Evolutionary conservation across 2,113 vertebrate species (phyloP).

Genomic region (Toxotes chatareus): DNA sequence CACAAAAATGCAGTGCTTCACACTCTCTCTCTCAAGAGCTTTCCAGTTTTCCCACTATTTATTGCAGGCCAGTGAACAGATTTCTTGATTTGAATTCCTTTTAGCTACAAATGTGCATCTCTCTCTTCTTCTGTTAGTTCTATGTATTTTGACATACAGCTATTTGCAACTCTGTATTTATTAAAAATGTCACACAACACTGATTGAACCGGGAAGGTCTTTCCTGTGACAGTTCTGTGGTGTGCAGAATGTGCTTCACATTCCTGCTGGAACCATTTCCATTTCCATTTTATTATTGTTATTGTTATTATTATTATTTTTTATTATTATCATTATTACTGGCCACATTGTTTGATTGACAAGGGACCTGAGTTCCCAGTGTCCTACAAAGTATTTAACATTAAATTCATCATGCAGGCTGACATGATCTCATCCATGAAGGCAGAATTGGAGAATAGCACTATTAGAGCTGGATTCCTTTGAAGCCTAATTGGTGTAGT

Average conservation of each 20-base stretch:
- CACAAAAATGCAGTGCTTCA: background rate
- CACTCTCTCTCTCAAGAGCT: background rate
- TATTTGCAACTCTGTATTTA: background rate
- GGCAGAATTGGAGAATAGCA: background rate
- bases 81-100: constrained; percentile 19
- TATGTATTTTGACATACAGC: background rate
- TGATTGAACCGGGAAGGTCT: background rate
- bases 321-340: background rate
- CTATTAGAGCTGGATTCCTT: background rate
- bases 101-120: background rate
- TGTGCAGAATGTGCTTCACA: background rate
- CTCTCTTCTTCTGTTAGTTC: background rate
- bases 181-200: background rate
- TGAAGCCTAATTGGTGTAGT: constrained; percentile 13
- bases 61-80: background rate
- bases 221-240: background rate
- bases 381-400: background rate
- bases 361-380: background rate
- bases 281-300: no score
- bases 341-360: background rate
- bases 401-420: constrained; percentile 12
- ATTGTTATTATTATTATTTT: no score
- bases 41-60: background rate
- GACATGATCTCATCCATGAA: constrained; percentile 10
- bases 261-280: no score